phyloP scores from a whole-genome alignment of 2,113 vertebrate species.

The Calonectris borealis region DNA sequence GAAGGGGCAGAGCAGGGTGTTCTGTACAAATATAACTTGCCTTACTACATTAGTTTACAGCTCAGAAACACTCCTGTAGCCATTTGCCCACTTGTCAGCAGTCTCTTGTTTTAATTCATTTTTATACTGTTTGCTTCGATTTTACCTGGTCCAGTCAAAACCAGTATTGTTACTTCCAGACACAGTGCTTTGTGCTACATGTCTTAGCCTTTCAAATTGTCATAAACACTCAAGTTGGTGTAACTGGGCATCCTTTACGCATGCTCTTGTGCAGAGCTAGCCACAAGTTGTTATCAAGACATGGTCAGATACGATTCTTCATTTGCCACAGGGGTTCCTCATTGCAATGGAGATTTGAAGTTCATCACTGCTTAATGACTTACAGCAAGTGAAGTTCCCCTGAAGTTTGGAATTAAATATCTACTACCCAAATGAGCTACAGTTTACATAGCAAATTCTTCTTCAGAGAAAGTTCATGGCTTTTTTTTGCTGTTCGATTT shows the following conservation, averaged over 20 bases:
- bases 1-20: background rate
- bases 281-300: background rate
- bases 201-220: background rate
- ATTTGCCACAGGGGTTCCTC: background rate
- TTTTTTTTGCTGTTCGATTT: conserved; percentile 7
- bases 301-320: background rate
- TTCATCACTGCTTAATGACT: background rate
- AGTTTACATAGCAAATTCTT: background rate
- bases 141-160: background rate
- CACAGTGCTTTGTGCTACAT: background rate
- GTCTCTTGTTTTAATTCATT: background rate
- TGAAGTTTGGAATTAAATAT: background rate
- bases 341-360: background rate
- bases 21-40: conserved; percentile 7
- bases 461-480: background rate
- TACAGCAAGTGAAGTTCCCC: background rate
- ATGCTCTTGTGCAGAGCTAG: accelerated
- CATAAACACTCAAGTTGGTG: accelerated
- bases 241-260: background rate
- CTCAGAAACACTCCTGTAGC: background rate
- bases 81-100: background rate
- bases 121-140: background rate
- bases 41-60: conserved; percentile 5
- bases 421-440: background rate
- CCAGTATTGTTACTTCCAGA: background rate